Base-by-base conservation (phyloP, 1,140 invertebrate species). In the Procambarus virginalis region DNA sequence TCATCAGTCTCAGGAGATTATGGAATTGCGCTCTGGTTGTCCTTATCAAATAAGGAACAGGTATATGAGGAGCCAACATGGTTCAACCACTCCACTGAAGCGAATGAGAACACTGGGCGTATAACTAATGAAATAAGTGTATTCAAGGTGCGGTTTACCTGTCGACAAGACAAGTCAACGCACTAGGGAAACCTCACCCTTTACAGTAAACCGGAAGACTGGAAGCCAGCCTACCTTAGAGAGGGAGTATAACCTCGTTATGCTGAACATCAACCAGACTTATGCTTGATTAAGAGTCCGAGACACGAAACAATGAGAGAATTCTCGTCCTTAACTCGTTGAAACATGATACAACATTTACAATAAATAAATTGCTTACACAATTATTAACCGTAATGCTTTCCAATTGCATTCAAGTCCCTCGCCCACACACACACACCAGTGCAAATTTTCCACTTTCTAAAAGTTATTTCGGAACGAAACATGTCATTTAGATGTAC, bases 151-250 rank as follows among this genome's bases (percentile, higher is more conserved):
- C 34, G 68, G 22, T 73, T 73, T 34, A 73, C n/a, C 20, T 73
- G 68, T 73, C 22, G 4, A 73, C 68, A 73, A 73, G 4, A 73
- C 68, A 73, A 73, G 22, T 34, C 68, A 73, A 73, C n/a, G 22
- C n/a, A 73, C 68, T 64, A 34, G 64, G 22, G 20, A 34, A 20
- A 73, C 8, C 22, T 73, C n/a, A 73, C 8, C 68, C 22, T 73
- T 73, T 73, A 73, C 22, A 73, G 68, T 34, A 73, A 73, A 73
- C 68, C 68, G 68, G 68, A 73, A 73, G 68, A 14, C 68, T 73
- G 14, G 22, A 5, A 70, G 68, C n/a, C n/a, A 73, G n/a, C 68
- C 68, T 73, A 73, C 68, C 22, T 73, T 73, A n/a, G 6, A 73
- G 68, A 2, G 8, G 68, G 68, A 34, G 68, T 73, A 10, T 6